These are phyloP conservation scores for Cydia pomonella DNA, from an alignment of 1,140 invertebrate genomes.

Conservation along the genomic window DNA sequence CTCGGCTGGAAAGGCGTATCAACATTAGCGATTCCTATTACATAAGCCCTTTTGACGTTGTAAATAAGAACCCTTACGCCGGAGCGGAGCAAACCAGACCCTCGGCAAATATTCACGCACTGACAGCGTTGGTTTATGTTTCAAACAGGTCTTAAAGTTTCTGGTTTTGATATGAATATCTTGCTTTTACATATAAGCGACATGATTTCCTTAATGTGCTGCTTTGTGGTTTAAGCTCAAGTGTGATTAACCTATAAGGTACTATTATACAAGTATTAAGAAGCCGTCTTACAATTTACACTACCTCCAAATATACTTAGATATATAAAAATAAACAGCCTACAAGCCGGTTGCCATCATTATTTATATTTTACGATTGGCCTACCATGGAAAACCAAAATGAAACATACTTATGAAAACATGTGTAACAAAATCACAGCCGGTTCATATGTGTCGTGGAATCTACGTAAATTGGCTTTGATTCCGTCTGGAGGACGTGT, in stretches of 20 bases:
- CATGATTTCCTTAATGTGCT: not conserved
- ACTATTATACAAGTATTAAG: no score
- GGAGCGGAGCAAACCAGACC: not conserved
- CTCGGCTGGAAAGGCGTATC: conserved; percentile 37
- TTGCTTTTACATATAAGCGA: not conserved
- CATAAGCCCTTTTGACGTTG: not conserved
- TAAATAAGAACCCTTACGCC: not conserved
- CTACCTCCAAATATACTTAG: no score
- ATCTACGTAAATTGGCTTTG: conserved; percentile 65
- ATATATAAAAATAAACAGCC: no score
- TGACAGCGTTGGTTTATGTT: conserved; percentile 4
- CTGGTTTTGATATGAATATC: conserved; percentile 11
- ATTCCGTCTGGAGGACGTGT: conserved; percentile 67
- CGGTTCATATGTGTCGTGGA: conserved; percentile 52
- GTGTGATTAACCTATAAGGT: no score
- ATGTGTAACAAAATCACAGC: conserved; percentile 35
- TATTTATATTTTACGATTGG: not conserved
- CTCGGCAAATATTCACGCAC: conserved; percentile 13
- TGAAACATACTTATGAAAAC: not conserved
- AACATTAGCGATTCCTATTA: not conserved
- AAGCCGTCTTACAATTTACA: no score
- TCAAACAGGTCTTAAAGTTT: conserved; percentile 21
- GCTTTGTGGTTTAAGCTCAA: not conserved
- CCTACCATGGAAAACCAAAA: not conserved
- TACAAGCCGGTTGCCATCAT: no score